These are phyloP conservation scores for Meloidogyne hapla DNA, from an alignment of 1,140 invertebrate species.

Conservation along the genomic window DNA sequence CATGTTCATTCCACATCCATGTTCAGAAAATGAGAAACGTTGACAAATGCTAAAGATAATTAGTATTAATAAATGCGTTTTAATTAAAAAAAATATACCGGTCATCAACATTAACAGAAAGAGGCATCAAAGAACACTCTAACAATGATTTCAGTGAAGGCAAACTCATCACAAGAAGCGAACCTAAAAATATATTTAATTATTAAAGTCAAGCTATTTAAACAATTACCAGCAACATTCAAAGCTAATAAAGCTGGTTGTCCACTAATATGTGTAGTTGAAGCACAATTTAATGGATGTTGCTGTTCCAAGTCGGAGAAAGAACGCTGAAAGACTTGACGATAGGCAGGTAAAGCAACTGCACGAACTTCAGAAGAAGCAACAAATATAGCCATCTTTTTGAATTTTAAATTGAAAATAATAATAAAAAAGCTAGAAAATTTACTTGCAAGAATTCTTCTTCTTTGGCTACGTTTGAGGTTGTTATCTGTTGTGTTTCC, in stretches of 20 bases:
- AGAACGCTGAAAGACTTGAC: conserved; percentile 48
- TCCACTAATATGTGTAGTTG: conserved; percentile 56
- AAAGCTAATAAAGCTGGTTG: conserved; percentile 56
- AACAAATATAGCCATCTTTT: conserved; percentile 56
- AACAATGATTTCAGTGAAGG: conserved; percentile 52
- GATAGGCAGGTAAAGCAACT: conserved; percentile 53
- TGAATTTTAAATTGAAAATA: not conserved
- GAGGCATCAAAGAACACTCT: conserved; percentile 45
- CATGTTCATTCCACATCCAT: conserved; percentile 61
- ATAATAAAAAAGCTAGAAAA: not conserved
- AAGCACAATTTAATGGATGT: conserved; percentile 34
- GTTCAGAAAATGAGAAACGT: conserved; percentile 57
- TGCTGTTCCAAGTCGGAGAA: conserved; percentile 34
- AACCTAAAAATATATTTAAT: not conserved
- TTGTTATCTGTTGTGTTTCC: conserved; percentile 27
- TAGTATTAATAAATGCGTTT: not conserved
- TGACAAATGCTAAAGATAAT: conserved; percentile 55
- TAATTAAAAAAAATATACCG: conserved; percentile 49
- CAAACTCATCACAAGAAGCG: conserved; percentile 54
- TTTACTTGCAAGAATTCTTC: conserved; percentile 53
- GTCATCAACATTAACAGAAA: conserved; percentile 62
- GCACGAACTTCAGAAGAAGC: conserved; percentile 57
- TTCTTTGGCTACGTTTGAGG: conserved; percentile 14
- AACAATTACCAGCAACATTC: conserved; percentile 50
- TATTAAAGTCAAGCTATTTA: not conserved